These are phyloP conservation scores for Anomalospiza imberbis DNA, from an alignment of 2,797 vertebrate genomes.

Conservation along the genomic window DNA sequence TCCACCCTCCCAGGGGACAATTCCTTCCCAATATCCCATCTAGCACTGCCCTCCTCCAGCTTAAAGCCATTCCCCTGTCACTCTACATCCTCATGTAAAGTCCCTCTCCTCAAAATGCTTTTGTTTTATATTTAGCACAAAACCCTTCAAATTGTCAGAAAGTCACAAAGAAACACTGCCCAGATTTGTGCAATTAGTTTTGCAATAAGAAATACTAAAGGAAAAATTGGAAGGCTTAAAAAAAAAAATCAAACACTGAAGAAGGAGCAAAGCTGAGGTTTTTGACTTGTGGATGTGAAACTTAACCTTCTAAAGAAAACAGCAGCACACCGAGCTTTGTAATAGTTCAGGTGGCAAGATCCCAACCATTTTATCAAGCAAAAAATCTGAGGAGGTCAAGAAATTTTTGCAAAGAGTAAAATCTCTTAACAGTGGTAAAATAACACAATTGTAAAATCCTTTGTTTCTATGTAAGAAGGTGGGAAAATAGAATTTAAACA, in stretches of 20 bases:
- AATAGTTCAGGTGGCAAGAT: not conserved
- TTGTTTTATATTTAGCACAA: not conserved
- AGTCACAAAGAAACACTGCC: not conserved
- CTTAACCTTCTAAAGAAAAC: not conserved
- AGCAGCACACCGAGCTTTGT: not conserved
- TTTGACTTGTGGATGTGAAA: not conserved
- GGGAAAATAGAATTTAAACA: not conserved
- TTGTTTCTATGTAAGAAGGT: not conserved
- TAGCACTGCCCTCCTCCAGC: accelerated
- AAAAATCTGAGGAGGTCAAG: not conserved
- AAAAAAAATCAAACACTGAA: not conserved
- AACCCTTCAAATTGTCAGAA: not conserved
- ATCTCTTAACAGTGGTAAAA: not conserved
- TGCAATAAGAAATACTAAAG: not conserved
- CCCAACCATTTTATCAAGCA: not conserved
- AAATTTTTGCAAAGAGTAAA: not conserved
- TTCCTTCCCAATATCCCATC: not conserved
- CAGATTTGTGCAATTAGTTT: not conserved
- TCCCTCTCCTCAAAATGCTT: not conserved
- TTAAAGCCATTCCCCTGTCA: not conserved
- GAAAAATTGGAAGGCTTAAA: not conserved
- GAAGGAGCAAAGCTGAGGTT: not conserved
- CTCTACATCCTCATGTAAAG: not conserved
- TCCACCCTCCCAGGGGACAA: not conserved
- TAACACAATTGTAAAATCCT: not conserved